Base-by-base conservation (phyloP, 2,888 invertebrate genomes). In the Galerucella nymphaeae region DNA sequence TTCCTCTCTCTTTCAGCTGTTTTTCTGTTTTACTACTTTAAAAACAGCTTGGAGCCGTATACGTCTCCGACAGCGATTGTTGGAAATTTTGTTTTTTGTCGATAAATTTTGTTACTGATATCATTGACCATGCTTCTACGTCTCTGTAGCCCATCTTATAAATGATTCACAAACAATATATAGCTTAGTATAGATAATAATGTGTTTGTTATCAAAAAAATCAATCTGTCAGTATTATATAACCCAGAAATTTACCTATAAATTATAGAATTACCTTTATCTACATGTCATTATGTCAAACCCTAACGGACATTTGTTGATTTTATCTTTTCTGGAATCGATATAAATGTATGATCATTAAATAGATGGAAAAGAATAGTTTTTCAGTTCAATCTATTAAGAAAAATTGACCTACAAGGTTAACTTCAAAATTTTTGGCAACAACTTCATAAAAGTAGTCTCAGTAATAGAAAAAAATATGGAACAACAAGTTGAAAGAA, bases 251-350 rank as follows among this genome's bases (percentile, higher is more conserved):
- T 69, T 48, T 69, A 73, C 66, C 69, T 69, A 42, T 68, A 50
- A 48, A 72, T 72, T 72, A 72, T 61, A 64, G 50, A 72, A 68
- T 65, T 65, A 68, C 65, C 13, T 8, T 20, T 42, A 62, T 55
- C 42, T 69, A 64, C 38, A 55, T 64, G 64, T 72, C 69, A 68
- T 69, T 72, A 72, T 67, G 63, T 68, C 63, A 41, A 20, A 42
- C 38, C 41, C 13, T 42, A 41, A 41, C 63, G 8, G 23, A 53
- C 45, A 55, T 3, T 66, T 30, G 30, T 14, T 30, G 41, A 53
- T 62, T 14, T 42, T 63, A 53, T 57, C 63, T 41, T 18, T 14
- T 23, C 16, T 53, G 14, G 3, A 45, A 62, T 69, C 62, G 45
- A 55, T 50, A 55, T 50, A 41, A 58, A 66, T 5, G 45, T 57